phyloP scores from a whole-genome alignment of 2,888 invertebrate genomes.

The Gandaritis pyraliata region DNA sequence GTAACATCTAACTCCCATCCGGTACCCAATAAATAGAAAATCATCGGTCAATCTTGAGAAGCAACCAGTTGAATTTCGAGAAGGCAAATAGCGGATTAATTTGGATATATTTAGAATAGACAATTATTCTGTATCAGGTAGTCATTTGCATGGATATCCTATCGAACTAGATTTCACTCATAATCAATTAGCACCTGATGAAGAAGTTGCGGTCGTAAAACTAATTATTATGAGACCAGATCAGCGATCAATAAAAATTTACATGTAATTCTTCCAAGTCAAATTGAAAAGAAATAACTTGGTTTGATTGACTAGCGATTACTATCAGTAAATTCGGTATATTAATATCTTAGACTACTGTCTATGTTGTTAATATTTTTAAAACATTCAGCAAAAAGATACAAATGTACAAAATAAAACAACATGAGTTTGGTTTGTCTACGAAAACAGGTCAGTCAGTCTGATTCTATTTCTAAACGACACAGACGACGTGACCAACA shows the following conservation, averaged over 20 bases:
- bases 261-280: conserved; percentile 51
- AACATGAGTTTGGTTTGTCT: conserved; percentile 17
- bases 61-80: background rate
- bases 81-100: background rate
- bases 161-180: conserved; percentile 22
- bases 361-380: too few species aligned
- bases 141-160: conserved; percentile 1
- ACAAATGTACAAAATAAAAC: conserved; percentile 1
- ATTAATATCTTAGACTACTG: too few species aligned
- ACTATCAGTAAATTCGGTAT: too few species aligned
- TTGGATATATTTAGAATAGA: background rate
- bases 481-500: conserved; percentile 44
- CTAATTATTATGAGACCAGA: conserved; percentile 59
- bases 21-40: conserved; percentile 12
- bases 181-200: conserved; percentile 30
- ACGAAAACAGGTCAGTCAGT: conserved; percentile 48
- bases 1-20: conserved; percentile 18
- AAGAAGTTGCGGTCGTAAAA: conserved; percentile 49
- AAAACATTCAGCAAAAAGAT: background rate
- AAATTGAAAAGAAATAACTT: conserved; percentile 37
- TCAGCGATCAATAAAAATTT: conserved; percentile 55
- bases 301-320: conserved; percentile 19
- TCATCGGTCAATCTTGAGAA: background rate
- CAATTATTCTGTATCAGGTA: conserved; percentile 3
- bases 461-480: conserved; percentile 45